Conservation (phyloP, 1,140 invertebrate species). For the Agrypnia vestita region DNA sequence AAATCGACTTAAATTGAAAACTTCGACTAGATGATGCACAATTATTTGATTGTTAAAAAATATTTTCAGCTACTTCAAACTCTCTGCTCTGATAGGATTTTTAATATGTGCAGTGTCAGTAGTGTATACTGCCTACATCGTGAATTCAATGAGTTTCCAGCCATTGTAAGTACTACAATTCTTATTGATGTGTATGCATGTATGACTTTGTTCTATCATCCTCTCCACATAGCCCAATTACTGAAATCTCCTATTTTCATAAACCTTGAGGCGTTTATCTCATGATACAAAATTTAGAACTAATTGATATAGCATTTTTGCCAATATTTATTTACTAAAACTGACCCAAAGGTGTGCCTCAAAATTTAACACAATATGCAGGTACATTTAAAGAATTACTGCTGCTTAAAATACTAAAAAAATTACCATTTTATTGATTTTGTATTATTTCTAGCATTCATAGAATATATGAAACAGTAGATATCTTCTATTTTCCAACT, state of each 20-base stretch:
- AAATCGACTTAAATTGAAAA: neutral
- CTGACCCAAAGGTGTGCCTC: neutral
- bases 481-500: constrained; percentile 12
- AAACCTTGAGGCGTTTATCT: neutral
- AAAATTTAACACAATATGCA: neutral
- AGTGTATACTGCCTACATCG: constrained; percentile 8
- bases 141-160: neutral
- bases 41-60: neutral
- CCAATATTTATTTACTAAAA: neutral
- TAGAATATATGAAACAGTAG: constrained; percentile 3
- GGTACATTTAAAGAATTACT: neutral
- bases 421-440: neutral
- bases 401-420: too few relatives aligned
- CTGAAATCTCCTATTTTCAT: neutral
- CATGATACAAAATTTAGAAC: neutral
- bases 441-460: constrained; percentile 5
- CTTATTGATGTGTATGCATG: neutral
- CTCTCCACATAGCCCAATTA: neutral
- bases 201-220: neutral
- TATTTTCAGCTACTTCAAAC: constrained; percentile 25
- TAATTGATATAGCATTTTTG: neutral
- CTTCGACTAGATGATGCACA: neutral
- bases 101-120: neutral
- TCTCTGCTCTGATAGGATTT: neutral
- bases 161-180: constrained; percentile 19